phyloP scores from a whole-genome alignment of 2,888 invertebrate species.

The Rutpela maculata region DNA sequence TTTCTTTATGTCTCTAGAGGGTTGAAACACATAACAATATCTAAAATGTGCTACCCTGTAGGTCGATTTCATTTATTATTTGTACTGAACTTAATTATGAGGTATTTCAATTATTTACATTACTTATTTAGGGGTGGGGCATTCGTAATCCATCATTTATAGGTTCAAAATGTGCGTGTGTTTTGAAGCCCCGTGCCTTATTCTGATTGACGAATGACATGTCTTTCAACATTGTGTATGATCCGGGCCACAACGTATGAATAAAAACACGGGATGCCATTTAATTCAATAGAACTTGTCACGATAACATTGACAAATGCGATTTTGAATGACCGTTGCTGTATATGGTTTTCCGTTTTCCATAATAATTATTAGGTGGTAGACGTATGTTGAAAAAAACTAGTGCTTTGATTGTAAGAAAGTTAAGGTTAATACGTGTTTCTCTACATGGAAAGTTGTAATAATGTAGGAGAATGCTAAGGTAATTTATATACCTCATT shows the following conservation, averaged over 20 bases:
- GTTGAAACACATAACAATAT: too few relatives aligned
- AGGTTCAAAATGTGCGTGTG: slow-evolving; percentile 37
- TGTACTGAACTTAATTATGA: neutral
- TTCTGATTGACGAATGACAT: slow-evolving; percentile 53
- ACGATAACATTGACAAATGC: slow-evolving; percentile 70
- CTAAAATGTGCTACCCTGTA: too few relatives aligned
- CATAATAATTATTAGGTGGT: slow-evolving; percentile 51
- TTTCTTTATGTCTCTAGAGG: too few relatives aligned
- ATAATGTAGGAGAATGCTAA: slow-evolving; percentile 10
- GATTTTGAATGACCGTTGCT: slow-evolving; percentile 43
- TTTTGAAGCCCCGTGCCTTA: slow-evolving; percentile 29
- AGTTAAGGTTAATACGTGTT: neutral
- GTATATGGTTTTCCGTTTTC: slow-evolving; percentile 49
- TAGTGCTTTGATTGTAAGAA: slow-evolving; percentile 1
- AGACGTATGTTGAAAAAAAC: neutral
- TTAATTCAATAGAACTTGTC: slow-evolving; percentile 71
- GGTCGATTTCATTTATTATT: too few relatives aligned
- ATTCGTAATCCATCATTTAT: slow-evolving; percentile 42
- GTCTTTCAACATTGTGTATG: slow-evolving; percentile 56
- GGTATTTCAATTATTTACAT: slow-evolving; percentile 1
- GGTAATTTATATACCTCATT: too few relatives aligned
- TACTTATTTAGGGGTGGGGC: neutral
- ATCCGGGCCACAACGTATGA: slow-evolving; percentile 21
- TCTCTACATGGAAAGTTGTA: slow-evolving; percentile 10
- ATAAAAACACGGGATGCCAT: slow-evolving; percentile 44